Base-by-base conservation (phyloP, 2,888 invertebrate genomes). In the Agrotis segetum region DNA sequence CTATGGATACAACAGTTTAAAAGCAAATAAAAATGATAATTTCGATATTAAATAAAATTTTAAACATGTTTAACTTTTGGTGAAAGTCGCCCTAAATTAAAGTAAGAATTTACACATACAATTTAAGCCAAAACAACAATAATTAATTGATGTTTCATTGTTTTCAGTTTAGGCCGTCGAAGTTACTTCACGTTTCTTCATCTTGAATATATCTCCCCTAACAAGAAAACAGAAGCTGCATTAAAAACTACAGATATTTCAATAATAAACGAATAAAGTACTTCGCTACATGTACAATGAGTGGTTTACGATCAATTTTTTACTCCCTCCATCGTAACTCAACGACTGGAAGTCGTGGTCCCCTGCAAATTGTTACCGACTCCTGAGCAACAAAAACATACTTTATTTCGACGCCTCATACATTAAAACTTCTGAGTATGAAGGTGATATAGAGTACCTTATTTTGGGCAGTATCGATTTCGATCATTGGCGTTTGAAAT, bases 401-500 rank as follows among this genome's bases (percentile, higher is more conserved):
- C 82, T 87, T 85, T 85, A 84, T 87, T 85, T 85, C 79, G 77
- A 87, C 85, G 82, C 77, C 79, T 75, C 81, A 78, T 80, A 76
- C 77, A 71, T 84, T 85, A 81, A 85, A 84, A 82, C 82, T 79
- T 68, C 47, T 55, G 73, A 56, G 79, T 79, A 79, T 72, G 49
- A 61, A 81, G 34, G 14, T 0, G n/a, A 21, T 60, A 55, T 62
- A 59, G 50, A 70, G 50, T 9, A 17, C 55, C 4, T 0, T 19
- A 16, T 17, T 29, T 55, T 17, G 7, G 0, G 11, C 4, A 11
- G 2, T 17, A 9, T 16, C 3, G 24, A 14, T 24, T 55, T 29
- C 1, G 13, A 14, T 19, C 4, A 14, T 52, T 6, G 21, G 19
- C 13, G 13, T 50, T 16, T n/a, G n/a, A n/a, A n/a, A n/a, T n/a